Conservation (phyloP, 2,888 invertebrate genomes). For the Lasioglossum leucozonium region DNA sequence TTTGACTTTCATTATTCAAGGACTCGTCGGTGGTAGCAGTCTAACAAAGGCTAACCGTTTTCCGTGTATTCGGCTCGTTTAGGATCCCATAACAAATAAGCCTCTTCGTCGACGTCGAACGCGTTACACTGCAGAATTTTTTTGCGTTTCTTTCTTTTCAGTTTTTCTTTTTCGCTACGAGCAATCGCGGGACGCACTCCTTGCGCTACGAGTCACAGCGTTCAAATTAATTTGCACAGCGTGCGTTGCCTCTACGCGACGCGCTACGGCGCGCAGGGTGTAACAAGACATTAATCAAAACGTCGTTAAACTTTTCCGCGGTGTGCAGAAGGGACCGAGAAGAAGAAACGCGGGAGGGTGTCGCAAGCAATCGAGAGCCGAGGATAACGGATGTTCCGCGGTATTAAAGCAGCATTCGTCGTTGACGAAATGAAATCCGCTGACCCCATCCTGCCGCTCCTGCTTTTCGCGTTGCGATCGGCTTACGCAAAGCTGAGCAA, state of each 20-base stretch:
- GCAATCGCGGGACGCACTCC: too few relatives aligned
- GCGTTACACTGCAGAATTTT: background rate
- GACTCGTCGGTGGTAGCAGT: conserved; percentile 18
- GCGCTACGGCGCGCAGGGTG: too few relatives aligned
- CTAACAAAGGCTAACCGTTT: conserved; percentile 34
- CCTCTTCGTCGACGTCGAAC: background rate
- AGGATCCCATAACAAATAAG: background rate
- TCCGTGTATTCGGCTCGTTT: background rate
- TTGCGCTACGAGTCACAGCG: too few relatives aligned
- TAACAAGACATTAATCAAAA: too few relatives aligned
- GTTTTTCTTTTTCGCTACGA: too few relatives aligned
- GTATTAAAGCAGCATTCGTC: conserved; percentile 3
- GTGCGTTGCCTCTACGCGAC: too few relatives aligned
- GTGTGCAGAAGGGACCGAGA: background rate
- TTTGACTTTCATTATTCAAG: conserved; percentile 59
- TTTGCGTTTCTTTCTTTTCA: too few relatives aligned
- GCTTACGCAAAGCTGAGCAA: conserved; percentile 58
- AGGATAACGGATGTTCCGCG: background rate
- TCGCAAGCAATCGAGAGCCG: background rate
- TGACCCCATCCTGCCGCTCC: conserved; percentile 42
- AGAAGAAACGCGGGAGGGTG: background rate
- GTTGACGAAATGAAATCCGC: conserved; percentile 49
- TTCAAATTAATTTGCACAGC: too few relatives aligned
- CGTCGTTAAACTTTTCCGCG: background rate
- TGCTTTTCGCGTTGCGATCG: conserved; percentile 48